A percentile compares a stretch with the other conserved stretches of the same genome.
These are phyloP conservation scores for Etheostoma perlongum DNA, from an alignment of 2,797 vertebrate species.

Conservation along the genomic window DNA sequence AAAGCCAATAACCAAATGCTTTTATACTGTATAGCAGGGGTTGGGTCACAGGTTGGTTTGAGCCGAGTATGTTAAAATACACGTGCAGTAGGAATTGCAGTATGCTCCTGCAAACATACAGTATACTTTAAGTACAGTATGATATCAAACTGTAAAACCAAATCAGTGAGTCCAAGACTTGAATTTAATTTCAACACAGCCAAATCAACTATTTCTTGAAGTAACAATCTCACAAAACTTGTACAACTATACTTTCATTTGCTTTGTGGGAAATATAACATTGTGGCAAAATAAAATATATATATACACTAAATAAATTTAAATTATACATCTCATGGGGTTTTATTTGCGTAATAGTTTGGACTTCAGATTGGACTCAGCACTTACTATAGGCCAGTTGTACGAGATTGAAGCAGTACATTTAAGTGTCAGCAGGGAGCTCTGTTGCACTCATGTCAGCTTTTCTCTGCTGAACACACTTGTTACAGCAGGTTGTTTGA, in stretches of 20 bases:
- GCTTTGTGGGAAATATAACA: background rate
- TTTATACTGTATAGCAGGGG: background rate
- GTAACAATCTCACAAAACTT: constrained; percentile 34
- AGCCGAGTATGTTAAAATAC: background rate
- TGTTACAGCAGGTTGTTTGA: background rate
- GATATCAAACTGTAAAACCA: background rate
- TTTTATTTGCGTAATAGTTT: background rate
- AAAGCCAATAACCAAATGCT: background rate
- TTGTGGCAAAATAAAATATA: background rate
- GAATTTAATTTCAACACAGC: no score
- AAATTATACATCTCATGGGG: no score
- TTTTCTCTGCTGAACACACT: background rate
- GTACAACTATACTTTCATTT: background rate
- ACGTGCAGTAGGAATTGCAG: background rate
- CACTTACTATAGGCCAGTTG: background rate
- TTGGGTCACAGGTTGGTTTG: constrained; percentile 2
- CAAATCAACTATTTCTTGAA: background rate
- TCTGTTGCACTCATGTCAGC: constrained; percentile 35
- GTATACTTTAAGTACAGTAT: background rate
- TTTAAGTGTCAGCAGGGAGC: constrained; percentile 42
- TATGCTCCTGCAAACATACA: constrained; percentile 3
- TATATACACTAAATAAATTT: no score
- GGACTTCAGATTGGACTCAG: background rate
- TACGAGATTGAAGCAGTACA: constrained; percentile 12
- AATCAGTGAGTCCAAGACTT: no score